Conservation (phyloP, 2,797 vertebrate genomes). For the Esox masquinongy region DNA sequence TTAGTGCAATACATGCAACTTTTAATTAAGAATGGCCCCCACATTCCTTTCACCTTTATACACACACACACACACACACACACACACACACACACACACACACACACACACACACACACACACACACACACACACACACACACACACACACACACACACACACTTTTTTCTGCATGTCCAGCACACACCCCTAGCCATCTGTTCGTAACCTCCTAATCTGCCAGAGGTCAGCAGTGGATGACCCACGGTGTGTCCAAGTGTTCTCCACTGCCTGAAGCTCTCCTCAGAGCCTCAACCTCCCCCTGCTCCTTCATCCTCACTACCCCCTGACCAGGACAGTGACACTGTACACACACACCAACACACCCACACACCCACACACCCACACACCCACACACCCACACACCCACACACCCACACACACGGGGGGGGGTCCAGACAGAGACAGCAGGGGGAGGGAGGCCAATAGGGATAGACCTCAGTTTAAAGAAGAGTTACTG, state of each 20-base stretch:
- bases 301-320: not conserved
- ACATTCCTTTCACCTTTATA: not conserved
- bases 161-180: conserved; percentile 42
- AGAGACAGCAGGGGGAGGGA: conserved; percentile 7
- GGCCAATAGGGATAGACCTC: conserved; percentile 41
- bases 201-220: conserved; percentile 67
- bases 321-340: too few relatives aligned
- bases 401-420: too few relatives aligned
- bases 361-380: too few relatives aligned
- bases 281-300: too few relatives aligned
- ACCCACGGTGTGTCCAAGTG: conserved; percentile 33
- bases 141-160: conserved; percentile 25
- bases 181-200: conserved; percentile 54
- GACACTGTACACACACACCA: too few relatives aligned
- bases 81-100: too few relatives aligned
- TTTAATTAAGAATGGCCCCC: conserved; percentile 42
- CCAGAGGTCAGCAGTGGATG: conserved; percentile 61
- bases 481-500: conserved; percentile 48
- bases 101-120: too few relatives aligned
- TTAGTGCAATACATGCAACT: conserved; percentile 14
- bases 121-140: too few relatives aligned
- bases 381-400: too few relatives aligned
- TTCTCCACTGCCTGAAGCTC: conserved; percentile 28
- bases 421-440: too few relatives aligned
- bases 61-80: too few relatives aligned